A percentile compares a stretch with the other conserved stretches of the same genome.
phyloP scores from a whole-genome alignment of 2,888 invertebrate genomes.

The Cremastinae sp. region DNA sequence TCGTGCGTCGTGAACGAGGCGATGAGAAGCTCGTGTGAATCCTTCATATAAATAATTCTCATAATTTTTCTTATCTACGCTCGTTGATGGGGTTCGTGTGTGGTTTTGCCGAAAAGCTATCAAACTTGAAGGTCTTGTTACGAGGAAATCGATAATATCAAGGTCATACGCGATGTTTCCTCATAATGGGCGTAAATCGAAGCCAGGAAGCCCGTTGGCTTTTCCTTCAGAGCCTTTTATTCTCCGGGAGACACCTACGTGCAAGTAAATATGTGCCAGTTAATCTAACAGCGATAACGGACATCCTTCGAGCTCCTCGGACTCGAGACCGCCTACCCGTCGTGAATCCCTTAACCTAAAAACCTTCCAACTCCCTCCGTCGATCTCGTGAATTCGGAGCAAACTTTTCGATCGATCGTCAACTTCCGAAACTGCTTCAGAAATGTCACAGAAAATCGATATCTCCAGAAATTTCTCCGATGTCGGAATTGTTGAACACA shows the following conservation, averaged over 20 bases:
- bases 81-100: not conserved
- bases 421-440: no score
- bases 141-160: conserved; percentile 8
- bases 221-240: not conserved
- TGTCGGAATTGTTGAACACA: no score
- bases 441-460: no score
- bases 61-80: conserved; percentile 5
- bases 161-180: conserved; percentile 1
- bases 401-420: no score
- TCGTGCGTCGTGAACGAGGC: no score
- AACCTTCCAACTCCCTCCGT: no score
- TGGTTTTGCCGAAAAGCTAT: conserved; percentile 19
- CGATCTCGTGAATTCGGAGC: no score
- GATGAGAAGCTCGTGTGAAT: not conserved
- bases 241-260: no score
- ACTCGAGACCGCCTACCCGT: no score
- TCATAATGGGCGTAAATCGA: conserved; percentile 1
- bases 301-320: no score
- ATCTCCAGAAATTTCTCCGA: no score
- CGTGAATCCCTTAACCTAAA: no score
- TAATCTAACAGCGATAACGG: conserved; percentile 14
- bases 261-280: conserved; percentile 13
- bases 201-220: not conserved
- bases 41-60: conserved; percentile 12
- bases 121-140: conserved; percentile 10